Evolutionary conservation across 2,113 vertebrate genomes (phyloP), one percentile per base, ranked within the genome.

Genomic region (Heptranchias perlo): DNA sequence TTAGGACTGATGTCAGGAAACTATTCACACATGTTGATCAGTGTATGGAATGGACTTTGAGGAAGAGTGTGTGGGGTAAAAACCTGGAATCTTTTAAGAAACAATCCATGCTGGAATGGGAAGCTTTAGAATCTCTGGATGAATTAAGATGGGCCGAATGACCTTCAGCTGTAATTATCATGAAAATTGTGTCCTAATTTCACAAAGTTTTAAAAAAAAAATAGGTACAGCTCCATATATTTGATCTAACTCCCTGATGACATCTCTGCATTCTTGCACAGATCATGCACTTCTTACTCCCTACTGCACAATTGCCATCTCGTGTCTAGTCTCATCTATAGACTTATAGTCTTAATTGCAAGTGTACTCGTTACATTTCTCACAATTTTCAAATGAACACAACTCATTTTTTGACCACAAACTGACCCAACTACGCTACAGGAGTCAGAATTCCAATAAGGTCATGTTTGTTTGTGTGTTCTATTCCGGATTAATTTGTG

Each of bases 401-500:
- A 84, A 84, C 35, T 87, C 84, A 16, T 93, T 61, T 31, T 93
- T 92, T 61, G 35, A 16, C 11, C 47, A 61, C 23, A 31, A 91
- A 91, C 23, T 91, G 31, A 35, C 31, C 91, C 58, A 62, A n/a
- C 7, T 49, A 8, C 11, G 31, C 4, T 39, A n/a, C 21, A 62
- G 25, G 58, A n/a, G 89, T 5, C 4, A 14, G 3, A 35, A 93
- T 93, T 92, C 14, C 13, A 2, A n/a, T 35, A 23, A 54, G 49
- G 91, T n/a, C 91, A 93, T 93, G 78, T 87, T 87, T 78, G 73
- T 58, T 54, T 54, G 52, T 6, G 58, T 86, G 84, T 86, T 52
- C 47, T 49, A 47, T 52, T 69, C 67, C 44, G 52, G 52, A 11
- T 7, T 25, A 52, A 78, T 78, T 78, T 78, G 13, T 13, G 39